These are phyloP conservation scores for Prunella strophiata DNA, from an alignment of 2,797 vertebrate genomes.

Conservation along the genomic window DNA sequence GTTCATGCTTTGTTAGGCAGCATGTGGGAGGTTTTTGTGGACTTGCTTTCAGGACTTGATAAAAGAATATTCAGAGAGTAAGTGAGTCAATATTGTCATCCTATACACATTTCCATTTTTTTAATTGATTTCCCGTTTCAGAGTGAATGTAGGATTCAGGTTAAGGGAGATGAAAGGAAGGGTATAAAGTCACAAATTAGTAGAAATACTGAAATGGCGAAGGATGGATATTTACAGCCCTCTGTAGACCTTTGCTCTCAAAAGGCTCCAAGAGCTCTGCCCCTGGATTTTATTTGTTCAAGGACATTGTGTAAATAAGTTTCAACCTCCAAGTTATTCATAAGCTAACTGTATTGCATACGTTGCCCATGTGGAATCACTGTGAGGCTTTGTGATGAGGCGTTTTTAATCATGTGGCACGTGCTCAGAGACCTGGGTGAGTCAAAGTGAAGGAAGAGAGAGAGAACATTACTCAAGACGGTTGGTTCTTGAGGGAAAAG, in stretches of 20 bases:
- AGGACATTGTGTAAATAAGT: background rate
- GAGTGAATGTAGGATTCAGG: background rate
- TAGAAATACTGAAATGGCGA: background rate
- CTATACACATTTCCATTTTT: background rate
- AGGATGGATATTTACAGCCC: background rate
- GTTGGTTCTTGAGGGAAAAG: background rate
- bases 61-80: background rate
- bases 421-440: background rate
- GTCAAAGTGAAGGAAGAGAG: background rate
- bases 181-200: background rate
- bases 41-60: background rate
- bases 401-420: background rate
- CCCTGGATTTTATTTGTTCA: background rate
- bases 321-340: background rate
- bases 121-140: background rate
- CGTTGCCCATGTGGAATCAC: background rate
- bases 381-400: background rate
- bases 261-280: background rate
- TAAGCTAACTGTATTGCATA: background rate
- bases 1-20: background rate
- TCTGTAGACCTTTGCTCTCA: background rate
- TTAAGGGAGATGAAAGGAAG: background rate
- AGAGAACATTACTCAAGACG: background rate
- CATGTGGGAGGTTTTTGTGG: background rate
- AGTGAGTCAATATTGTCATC: background rate